These are phyloP conservation scores for Otolemur crassicaudatus DNA, from an alignment of 2,797 vertebrate species.

Conservation along the genomic window DNA sequence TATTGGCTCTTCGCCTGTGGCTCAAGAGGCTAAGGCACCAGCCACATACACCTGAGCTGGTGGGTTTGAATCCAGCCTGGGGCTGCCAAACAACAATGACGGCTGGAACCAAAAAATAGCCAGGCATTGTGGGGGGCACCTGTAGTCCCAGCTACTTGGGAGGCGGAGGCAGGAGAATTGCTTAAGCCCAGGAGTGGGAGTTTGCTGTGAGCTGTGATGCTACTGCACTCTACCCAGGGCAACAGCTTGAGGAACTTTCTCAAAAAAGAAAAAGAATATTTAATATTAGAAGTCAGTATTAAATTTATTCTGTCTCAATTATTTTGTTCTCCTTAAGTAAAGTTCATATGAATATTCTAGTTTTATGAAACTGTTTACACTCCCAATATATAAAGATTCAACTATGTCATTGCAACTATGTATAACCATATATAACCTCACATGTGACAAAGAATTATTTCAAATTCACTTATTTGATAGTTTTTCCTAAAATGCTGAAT, in stretches of 20 bases:
- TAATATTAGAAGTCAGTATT: neutral
- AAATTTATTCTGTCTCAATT: slow-evolving; percentile 51
- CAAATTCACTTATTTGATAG: slow-evolving; percentile 17
- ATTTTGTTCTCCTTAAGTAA: slow-evolving; percentile 48
- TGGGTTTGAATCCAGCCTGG: too few relatives aligned
- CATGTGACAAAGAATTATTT: slow-evolving; percentile 40
- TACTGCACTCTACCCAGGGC: too few relatives aligned
- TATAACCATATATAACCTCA: neutral
- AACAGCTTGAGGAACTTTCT: too few relatives aligned
- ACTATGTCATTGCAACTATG: neutral
- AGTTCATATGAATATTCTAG: neutral
- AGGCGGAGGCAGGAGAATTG: too few relatives aligned
- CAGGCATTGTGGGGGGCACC: too few relatives aligned
- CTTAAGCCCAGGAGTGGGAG: too few relatives aligned
- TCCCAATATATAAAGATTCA: neutral
- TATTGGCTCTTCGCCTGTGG: neutral
- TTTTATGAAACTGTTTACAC: slow-evolving; percentile 13
- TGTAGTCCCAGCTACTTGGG: too few relatives aligned
- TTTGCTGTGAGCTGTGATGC: too few relatives aligned
- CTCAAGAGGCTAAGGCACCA: too few relatives aligned
- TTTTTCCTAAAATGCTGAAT: slow-evolving; percentile 26
- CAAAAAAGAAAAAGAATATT: neutral
- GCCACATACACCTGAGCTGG: too few relatives aligned
- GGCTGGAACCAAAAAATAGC: too few relatives aligned
- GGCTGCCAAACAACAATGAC: too few relatives aligned